Evolutionary conservation across 1,140 invertebrate genomes (phyloP).

Genomic region (Delia radicum): DNA sequence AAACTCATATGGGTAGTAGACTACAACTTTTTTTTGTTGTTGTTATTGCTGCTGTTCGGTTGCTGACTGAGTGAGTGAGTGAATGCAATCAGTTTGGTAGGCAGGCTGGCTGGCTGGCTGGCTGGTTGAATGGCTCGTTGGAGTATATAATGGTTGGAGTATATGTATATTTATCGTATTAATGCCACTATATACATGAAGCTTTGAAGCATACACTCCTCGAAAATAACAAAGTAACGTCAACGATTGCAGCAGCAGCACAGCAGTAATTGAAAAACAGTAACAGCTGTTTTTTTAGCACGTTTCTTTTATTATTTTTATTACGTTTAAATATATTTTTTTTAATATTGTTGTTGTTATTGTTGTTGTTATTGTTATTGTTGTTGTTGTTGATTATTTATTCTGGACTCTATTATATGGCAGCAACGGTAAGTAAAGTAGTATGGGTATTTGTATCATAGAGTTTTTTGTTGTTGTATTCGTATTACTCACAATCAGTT

Average conservation of each 20-base stretch:
- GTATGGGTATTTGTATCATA: too few relatives aligned
- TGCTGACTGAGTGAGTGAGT: not conserved
- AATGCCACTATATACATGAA: too few relatives aligned
- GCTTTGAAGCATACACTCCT: not conserved
- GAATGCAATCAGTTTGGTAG: not conserved
- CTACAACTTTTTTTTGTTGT: not conserved
- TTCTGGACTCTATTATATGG: not conserved
- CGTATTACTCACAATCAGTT: not conserved
- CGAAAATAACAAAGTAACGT: not conserved
- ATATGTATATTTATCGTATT: not conserved
- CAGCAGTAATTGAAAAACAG: not conserved
- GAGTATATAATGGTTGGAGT: not conserved
- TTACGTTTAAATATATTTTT: not conserved
- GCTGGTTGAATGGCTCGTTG: not conserved
- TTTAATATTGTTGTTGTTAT: not conserved
- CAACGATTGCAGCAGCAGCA: not conserved
- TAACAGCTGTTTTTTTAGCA: not conserved
- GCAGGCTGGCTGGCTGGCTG: not conserved
- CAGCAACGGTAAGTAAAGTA: too few relatives aligned
- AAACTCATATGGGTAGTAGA: slow-evolving; percentile 4
- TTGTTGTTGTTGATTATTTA: not conserved
- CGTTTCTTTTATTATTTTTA: not conserved
- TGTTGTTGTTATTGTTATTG: not conserved
- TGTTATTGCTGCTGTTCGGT: not conserved
- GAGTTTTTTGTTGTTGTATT: not conserved